Conservation (phyloP, 2,797 vertebrate species). For the Masticophis lateralis region DNA sequence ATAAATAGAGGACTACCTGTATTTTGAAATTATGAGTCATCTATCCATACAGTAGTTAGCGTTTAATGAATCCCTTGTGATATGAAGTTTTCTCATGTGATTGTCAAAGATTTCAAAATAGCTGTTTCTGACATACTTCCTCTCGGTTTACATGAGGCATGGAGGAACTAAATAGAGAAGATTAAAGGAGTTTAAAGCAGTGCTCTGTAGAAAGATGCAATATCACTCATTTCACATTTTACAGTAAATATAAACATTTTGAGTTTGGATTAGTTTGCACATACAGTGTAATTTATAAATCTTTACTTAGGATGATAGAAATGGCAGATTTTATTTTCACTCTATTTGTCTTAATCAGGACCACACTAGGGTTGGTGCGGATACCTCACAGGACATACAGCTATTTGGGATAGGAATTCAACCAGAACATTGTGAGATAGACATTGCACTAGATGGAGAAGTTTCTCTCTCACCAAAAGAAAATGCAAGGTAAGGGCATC, state of each 20-base stretch:
- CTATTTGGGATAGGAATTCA: constrained; percentile 97
- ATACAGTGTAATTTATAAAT: constrained; percentile 19
- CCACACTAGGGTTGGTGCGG: constrained; percentile 89
- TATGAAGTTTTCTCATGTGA: neutral
- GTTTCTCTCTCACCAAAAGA: constrained; percentile 86
- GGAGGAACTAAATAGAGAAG: neutral
- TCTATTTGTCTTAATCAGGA: constrained; percentile 73
- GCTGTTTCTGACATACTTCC: neutral
- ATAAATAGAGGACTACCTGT: neutral
- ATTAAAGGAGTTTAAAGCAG: neutral
- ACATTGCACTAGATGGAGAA: constrained; percentile 86
- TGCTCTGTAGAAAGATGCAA: neutral
- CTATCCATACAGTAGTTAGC: neutral
- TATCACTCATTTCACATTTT: neutral
- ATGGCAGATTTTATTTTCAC: constrained; percentile 16
- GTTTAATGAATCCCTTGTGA: neutral
- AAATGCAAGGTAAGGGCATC: constrained; percentile 83
- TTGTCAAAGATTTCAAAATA: neutral
- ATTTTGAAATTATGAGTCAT: neutral
- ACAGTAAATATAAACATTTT: constrained; percentile 6
- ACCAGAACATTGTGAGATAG: constrained; percentile 89
- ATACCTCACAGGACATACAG: constrained; percentile 98
- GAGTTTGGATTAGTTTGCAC: neutral
- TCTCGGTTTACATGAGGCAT: neutral
- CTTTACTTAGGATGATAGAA: constrained; percentile 12